A percentile compares a stretch with the other conserved stretches of the same genome.
Evolutionary conservation across 1,140 invertebrate genomes (phyloP).

Genomic region (Apocrypta bakeri): DNA sequence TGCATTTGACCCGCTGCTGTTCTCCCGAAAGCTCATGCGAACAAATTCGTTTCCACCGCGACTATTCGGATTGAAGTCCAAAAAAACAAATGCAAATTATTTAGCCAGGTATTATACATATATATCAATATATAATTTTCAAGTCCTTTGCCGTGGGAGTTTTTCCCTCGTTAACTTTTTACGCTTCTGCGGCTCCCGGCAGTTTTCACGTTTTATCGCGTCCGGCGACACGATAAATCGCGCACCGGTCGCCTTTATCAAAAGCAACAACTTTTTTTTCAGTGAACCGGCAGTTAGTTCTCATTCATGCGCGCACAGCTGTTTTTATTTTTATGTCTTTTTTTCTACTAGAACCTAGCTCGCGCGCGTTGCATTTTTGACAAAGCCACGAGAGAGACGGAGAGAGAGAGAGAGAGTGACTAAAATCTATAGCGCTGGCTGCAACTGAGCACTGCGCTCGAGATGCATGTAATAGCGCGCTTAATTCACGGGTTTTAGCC

Average conservation of each 20-base stretch:
- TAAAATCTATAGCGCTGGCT: neutral
- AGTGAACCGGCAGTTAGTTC: neutral
- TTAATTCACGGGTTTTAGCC: neutral
- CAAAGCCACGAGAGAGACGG: neutral
- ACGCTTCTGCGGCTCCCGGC: neutral
- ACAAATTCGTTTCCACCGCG: too few relatives aligned
- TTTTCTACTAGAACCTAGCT: neutral
- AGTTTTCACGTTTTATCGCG: constrained; percentile 48
- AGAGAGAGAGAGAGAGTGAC: too few relatives aligned
- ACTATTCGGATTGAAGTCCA: too few relatives aligned
- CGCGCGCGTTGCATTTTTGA: neutral
- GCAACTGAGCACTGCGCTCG: neutral
- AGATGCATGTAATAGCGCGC: constrained; percentile 12
- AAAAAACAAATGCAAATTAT: neutral
- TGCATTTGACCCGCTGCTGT: too few relatives aligned
- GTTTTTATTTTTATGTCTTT: constrained; percentile 9
- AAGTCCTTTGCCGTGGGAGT: neutral
- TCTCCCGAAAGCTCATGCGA: too few relatives aligned
- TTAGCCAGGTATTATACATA: neutral
- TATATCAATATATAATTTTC: neutral
- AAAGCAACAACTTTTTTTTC: constrained; percentile 23
- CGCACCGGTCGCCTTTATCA: constrained; percentile 47
- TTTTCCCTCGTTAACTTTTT: constrained; percentile 2
- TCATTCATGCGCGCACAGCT: neutral
- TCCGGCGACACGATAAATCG: constrained; percentile 50